These are phyloP conservation scores for Orchesellides sinensis DNA, from an alignment of 2,888 invertebrate species.

Conservation along the genomic window DNA sequence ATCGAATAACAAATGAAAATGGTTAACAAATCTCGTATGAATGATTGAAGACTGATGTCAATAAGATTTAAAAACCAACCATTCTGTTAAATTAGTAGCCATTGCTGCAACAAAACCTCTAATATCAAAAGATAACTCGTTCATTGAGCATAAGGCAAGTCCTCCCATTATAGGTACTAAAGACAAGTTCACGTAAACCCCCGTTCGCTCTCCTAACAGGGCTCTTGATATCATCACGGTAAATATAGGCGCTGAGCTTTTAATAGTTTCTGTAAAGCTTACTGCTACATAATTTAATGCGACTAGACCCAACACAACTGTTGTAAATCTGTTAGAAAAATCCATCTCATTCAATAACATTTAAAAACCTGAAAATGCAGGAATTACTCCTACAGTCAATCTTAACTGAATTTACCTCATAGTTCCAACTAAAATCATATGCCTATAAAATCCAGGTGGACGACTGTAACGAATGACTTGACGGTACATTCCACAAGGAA, in stretches of 20 bases:
- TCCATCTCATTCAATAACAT: no score
- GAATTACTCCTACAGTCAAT: background rate
- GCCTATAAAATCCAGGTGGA: conserved; percentile 85
- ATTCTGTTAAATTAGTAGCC: conserved; percentile 88
- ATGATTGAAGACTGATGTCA: background rate
- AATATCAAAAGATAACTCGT: conserved; percentile 86
- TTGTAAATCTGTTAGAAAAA: conserved; percentile 83
- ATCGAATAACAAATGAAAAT: background rate
- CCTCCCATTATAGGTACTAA: conserved; percentile 88
- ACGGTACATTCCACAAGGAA: conserved; percentile 86
- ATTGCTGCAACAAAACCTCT: conserved; percentile 86
- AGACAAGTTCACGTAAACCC: conserved; percentile 84
- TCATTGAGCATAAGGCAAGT: conserved; percentile 85
- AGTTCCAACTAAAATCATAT: conserved; percentile 85
- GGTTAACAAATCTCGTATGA: background rate
- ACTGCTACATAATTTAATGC: conserved; percentile 88
- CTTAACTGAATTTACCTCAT: conserved; percentile 80
- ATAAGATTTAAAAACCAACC: conserved; percentile 77
- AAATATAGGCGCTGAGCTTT: conserved; percentile 88
- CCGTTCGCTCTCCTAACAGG: conserved; percentile 81
- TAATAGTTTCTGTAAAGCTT: conserved; percentile 89
- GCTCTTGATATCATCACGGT: conserved; percentile 84
- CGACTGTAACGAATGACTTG: conserved; percentile 80
- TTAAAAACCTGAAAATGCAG: no score
- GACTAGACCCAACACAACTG: conserved; percentile 85